Conservation (phyloP, 2,888 invertebrate species). For the Leistus spinibarbis region DNA sequence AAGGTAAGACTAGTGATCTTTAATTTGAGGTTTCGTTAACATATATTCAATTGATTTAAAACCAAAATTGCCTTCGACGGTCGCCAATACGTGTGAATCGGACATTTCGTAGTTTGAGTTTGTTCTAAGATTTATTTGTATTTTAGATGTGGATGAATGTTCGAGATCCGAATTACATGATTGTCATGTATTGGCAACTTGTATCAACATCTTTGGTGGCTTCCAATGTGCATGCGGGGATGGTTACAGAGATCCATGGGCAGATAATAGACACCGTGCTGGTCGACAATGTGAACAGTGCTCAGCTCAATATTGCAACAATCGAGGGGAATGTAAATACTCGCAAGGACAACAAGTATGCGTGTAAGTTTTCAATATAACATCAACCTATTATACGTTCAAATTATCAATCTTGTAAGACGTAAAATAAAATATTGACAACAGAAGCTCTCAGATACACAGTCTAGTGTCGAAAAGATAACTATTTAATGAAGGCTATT, state of each 20-base stretch:
- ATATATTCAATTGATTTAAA: not conserved
- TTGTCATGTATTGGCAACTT: constrained; percentile 78
- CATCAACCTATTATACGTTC: not conserved
- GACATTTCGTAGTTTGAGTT: too few species aligned
- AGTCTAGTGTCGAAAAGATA: too few species aligned
- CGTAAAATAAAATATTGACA: not conserved
- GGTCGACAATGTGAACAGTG: constrained; percentile 83
- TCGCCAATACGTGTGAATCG: not conserved
- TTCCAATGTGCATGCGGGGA: constrained; percentile 77
- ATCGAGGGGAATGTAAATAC: constrained; percentile 84
- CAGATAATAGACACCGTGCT: constrained; percentile 67
- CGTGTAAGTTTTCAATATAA: constrained; percentile 63
- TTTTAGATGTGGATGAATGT: constrained; percentile 83
- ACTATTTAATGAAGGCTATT: too few species aligned
- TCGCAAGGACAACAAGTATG: constrained; percentile 75
- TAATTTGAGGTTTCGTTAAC: not conserved
- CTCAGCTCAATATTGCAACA: constrained; percentile 78
- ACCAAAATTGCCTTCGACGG: too few species aligned
- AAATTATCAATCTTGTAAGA: not conserved
- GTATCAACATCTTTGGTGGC: constrained; percentile 84
- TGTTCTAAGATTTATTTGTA: not conserved
- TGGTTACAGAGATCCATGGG: constrained; percentile 77
- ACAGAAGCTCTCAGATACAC: too few species aligned
- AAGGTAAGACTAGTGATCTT: constrained; percentile 58
- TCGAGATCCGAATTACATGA: constrained; percentile 81